phyloP scores from a whole-genome alignment of 2,888 invertebrate genomes.

The Eupithecia subumbrata region DNA sequence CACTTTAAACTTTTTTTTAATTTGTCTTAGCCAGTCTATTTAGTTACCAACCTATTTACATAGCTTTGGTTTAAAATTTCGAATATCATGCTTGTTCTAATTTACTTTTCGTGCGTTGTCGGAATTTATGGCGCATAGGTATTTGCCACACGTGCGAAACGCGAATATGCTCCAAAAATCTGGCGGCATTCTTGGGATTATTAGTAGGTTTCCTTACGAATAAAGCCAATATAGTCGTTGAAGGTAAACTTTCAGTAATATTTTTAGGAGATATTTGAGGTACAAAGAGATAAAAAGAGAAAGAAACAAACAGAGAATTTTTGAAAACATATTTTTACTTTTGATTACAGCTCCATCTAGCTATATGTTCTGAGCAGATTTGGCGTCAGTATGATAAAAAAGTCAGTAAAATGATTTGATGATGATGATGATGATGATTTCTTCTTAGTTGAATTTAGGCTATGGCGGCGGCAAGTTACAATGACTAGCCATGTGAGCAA shows the following conservation, averaged over 20 bases:
- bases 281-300: too few relatives aligned
- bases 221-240: not conserved
- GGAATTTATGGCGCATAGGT: not conserved
- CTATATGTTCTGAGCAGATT: too few relatives aligned
- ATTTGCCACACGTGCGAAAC: not conserved
- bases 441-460: too few relatives aligned
- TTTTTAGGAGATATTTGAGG: not conserved
- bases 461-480: too few relatives aligned
- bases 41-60: not conserved
- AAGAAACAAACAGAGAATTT: too few relatives aligned
- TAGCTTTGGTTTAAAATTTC: not conserved
- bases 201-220: not conserved
- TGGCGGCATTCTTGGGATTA: not conserved
- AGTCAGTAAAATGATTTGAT: too few relatives aligned
- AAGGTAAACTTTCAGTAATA: not conserved
- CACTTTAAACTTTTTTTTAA: not conserved
- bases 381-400: too few relatives aligned
- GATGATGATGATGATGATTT: too few relatives aligned
- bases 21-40: not conserved
- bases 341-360: too few relatives aligned
- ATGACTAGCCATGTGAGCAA: too few relatives aligned
- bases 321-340: too few relatives aligned
- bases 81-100: not conserved
- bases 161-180: slow-evolving; percentile 1
- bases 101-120: slow-evolving; percentile 7